Evolutionary conservation across 2,888 invertebrate species (phyloP).

Genomic region (Drosophila meridiana): DNA sequence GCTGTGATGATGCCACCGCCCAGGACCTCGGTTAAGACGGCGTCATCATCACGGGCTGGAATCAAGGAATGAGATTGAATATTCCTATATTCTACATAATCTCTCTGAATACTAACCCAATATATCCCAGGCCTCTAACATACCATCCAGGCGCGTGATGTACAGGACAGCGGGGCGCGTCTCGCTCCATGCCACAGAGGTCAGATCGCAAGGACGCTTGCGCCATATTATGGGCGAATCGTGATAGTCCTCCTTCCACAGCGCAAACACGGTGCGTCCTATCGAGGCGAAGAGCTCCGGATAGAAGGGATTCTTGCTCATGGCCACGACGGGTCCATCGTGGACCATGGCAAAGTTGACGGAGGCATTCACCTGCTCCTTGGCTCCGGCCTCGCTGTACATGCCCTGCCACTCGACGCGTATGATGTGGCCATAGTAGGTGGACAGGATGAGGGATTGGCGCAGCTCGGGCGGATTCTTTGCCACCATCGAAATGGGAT

Average conservation of each 20-base stretch:
- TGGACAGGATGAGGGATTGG: constrained; percentile 73
- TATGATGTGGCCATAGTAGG: constrained; percentile 80
- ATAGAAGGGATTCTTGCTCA: constrained; percentile 88
- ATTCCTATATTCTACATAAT: no score
- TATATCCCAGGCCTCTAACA: constrained; percentile 93
- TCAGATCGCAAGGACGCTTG: constrained; percentile 87
- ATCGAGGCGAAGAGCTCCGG: constrained; percentile 88
- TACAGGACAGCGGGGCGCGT: constrained; percentile 90
- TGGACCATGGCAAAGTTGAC: constrained; percentile 87
- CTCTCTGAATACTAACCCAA: constrained; percentile 79
- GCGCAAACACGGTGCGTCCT: constrained; percentile 90
- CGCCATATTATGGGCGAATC: constrained; percentile 89
- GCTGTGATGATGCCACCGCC: constrained; percentile 89
- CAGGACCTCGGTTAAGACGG: constrained; percentile 89
- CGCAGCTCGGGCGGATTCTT: constrained; percentile 65
- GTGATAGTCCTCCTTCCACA: constrained; percentile 90
- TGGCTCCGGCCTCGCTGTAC: constrained; percentile 87
- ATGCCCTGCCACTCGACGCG: constrained; percentile 88
- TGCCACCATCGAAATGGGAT: constrained; percentile 48
- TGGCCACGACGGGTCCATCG: constrained; percentile 89
- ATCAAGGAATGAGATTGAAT: no score
- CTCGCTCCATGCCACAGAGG: constrained; percentile 91
- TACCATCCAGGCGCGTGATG: constrained; percentile 90
- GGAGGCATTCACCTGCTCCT: constrained; percentile 86
- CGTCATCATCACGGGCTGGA: constrained; percentile 85